Conservation (phyloP, 2,888 invertebrate species). For the Azorinus chamasolen region DNA sequence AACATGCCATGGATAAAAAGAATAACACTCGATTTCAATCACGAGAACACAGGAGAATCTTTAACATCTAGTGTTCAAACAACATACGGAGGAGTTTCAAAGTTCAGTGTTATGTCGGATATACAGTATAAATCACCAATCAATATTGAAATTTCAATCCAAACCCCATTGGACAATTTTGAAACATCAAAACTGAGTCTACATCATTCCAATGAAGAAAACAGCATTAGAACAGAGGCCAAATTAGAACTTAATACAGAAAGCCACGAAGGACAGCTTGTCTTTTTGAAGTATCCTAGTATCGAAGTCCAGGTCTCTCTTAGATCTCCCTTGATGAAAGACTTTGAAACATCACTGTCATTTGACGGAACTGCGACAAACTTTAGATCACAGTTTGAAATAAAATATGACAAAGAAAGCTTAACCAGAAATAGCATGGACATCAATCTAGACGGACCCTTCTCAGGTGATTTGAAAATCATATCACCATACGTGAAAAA, state of each 20-base stretch:
- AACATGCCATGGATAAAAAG: no score
- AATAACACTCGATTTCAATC: no score
- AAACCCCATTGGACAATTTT: constrained; percentile 52
- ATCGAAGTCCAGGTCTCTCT: constrained; percentile 41
- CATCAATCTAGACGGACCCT: constrained; percentile 27
- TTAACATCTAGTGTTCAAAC: no score
- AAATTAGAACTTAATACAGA: constrained; percentile 39
- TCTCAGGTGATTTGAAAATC: constrained; percentile 37
- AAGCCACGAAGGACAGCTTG: constrained; percentile 47
- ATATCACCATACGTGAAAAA: constrained; percentile 38
- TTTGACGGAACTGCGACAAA: constrained; percentile 15
- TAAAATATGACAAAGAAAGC: constrained; percentile 24
- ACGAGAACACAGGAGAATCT: no score
- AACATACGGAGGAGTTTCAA: no score
- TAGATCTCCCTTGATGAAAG: constrained; percentile 49
- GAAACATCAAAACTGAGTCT: constrained; percentile 42
- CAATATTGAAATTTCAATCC: constrained; percentile 19
- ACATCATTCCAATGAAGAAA: constrained; percentile 38
- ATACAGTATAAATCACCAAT: constrained; percentile 26
- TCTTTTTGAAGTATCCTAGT: constrained; percentile 31
- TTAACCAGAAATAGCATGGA: constrained; percentile 9
- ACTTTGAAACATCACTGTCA: constrained; percentile 27
- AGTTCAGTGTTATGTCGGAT: constrained; percentile 43
- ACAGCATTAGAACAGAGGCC: constrained; percentile 53
- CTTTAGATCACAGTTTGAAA: constrained; percentile 26